These are phyloP conservation scores for Phyllotreta cruciferae DNA, from an alignment of 2,888 invertebrate genomes.

Conservation along the genomic window DNA sequence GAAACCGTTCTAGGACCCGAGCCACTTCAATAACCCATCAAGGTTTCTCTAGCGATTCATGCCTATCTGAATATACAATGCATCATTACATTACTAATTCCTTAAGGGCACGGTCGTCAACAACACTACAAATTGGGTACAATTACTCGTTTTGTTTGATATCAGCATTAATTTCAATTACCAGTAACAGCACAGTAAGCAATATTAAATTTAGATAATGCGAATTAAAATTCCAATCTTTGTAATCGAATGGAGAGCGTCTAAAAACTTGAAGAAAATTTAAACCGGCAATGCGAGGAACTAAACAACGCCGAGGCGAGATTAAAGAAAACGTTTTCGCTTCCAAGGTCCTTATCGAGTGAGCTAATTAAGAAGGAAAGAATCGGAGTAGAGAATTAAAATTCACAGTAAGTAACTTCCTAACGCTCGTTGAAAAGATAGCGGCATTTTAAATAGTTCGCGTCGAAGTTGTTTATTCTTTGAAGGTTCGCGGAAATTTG, in stretches of 20 bases:
- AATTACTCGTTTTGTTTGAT: no score
- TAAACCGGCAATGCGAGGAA: background rate
- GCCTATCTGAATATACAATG: constrained; percentile 14
- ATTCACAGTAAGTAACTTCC: constrained; percentile 38
- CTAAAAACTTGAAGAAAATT: no score
- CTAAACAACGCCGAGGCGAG: constrained; percentile 14
- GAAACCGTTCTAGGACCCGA: constrained; percentile 11
- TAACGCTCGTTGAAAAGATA: constrained; percentile 38
- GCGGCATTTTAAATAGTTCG: constrained; percentile 40
- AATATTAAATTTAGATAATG: no score
- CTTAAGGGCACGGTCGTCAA: constrained; percentile 14
- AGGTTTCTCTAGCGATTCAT: constrained; percentile 21
- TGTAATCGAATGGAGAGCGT: no score
- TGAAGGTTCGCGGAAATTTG: constrained; percentile 10
- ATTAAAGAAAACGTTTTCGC: constrained; percentile 29
- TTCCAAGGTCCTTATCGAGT: constrained; percentile 32
- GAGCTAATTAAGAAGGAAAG: constrained; percentile 40
- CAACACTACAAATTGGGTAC: constrained; percentile 3
- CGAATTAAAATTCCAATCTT: no score
- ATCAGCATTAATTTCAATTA: no score
- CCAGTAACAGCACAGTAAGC: no score
- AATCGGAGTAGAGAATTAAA: constrained; percentile 36
- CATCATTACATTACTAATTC: constrained; percentile 6
- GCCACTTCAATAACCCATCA: constrained; percentile 23
- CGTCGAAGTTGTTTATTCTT: constrained; percentile 35